Evolutionary conservation across 2,113 vertebrate genomes (phyloP).

Genomic region (Atractosteus spatula): DNA sequence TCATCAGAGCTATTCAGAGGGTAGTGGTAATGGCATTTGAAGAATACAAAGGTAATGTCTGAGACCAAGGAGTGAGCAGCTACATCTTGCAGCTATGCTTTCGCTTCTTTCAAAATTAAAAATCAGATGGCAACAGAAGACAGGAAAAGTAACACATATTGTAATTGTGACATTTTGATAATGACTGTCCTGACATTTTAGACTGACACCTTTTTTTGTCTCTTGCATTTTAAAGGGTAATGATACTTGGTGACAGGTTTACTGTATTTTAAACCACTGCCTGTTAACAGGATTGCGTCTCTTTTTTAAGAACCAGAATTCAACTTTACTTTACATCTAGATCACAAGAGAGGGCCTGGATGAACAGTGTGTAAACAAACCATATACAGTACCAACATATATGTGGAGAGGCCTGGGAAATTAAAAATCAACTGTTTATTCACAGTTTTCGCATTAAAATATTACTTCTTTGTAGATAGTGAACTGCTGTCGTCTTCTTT

Average conservation of each 20-base stretch:
- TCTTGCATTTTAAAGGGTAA: slow-evolving; percentile 44
- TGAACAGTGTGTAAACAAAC: not conserved
- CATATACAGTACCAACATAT: slow-evolving; percentile 22
- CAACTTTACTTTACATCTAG: slow-evolving; percentile 4
- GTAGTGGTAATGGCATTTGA: too few species aligned
- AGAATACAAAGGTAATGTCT: too few species aligned
- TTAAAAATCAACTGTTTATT: too few species aligned
- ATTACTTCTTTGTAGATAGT: too few species aligned
- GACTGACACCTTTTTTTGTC: slow-evolving; percentile 46
- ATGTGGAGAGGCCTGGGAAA: not conserved
- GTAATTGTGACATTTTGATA: slow-evolving; percentile 59
- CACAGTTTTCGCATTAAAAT: too few species aligned
- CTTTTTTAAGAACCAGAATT: slow-evolving; percentile 1
- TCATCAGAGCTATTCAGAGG: too few species aligned
- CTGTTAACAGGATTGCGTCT: slow-evolving; percentile 12
- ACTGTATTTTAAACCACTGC: slow-evolving; percentile 32
- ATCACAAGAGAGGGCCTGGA: not conserved
- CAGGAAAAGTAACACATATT: slow-evolving; percentile 45
- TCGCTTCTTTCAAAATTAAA: slow-evolving; percentile 34
- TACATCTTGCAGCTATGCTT: too few species aligned
- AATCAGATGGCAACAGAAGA: slow-evolving; percentile 37
- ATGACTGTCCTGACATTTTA: slow-evolving; percentile 58
- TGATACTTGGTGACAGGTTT: slow-evolving; percentile 45
- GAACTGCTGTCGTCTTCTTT: too few species aligned
- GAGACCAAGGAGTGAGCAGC: too few species aligned